Evolutionary conservation across 2,888 invertebrate species (phyloP), one percentile per base, ranked within the genome.

Genomic region (Macaria notata): DNA sequence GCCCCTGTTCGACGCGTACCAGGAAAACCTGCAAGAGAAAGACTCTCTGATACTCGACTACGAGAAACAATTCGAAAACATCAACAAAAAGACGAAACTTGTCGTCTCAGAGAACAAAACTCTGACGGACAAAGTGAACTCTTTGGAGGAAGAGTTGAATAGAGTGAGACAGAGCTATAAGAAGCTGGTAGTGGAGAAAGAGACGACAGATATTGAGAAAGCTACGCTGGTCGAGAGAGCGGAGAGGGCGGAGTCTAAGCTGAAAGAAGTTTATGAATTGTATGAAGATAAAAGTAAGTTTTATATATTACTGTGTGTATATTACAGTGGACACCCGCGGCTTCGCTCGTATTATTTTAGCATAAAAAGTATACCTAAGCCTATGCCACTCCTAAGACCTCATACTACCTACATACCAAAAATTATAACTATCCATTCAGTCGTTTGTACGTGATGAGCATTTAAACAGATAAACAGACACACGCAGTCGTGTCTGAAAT

Each of bases 1-100:
- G 0, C 96, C 96, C 0, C 85, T 97, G 4, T 88, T 96, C 63
- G 94, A 95, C 73, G 95, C 96, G 0, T 97, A 96, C 71, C 95
- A 96, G 79, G 96, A 96, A 73, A 95, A 95, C 62, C 79, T 96
- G 0, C 92, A 91, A 67, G 96, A 97, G 69, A 96, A 96, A 75
- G 95, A 95, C 56, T 93, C 93, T 43, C 91, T 96, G 0, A 94
- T 97, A 48, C 75, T 89, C 19, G 94, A 94, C 66, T 96, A 96
- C 64, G 95, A 94, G 68, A 91, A 91, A 42, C 95, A 96, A 75
- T 93, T 96, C 61, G 94, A 94, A 62, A 87, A 88, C 19, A 95
- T 96, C 52, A 94, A 95, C 39, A 93, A 93, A n/a, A 94, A 94
- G 73, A 90, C 95, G 1, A 96, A 95, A 78, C 93, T 93, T 65